A percentile compares a stretch with the other conserved stretches of the same genome.
Evolutionary conservation across 2,888 invertebrate genomes (phyloP).

Genomic region (Apamea epomidion): DNA sequence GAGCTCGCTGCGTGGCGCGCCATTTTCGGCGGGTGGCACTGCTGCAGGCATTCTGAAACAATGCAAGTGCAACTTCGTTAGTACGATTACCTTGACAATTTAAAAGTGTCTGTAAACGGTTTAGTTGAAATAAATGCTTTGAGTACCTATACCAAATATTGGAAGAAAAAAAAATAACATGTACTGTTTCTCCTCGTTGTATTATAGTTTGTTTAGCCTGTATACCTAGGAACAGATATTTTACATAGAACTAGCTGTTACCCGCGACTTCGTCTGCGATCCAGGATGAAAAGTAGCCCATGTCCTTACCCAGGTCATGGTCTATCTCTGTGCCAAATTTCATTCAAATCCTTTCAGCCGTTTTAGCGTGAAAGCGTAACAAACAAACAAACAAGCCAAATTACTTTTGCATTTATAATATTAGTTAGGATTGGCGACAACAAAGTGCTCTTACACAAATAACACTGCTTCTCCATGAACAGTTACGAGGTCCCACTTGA

Average conservation of each 20-base stretch:
- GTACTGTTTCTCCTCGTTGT: not conserved
- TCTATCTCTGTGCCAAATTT: no score
- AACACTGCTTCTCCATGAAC: not conserved
- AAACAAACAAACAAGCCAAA: no score
- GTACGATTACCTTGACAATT: not conserved
- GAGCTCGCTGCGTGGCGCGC: conserved; percentile 95
- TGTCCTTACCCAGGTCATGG: no score
- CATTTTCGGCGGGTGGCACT: conserved; percentile 91
- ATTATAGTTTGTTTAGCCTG: not conserved
- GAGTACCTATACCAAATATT: not conserved
- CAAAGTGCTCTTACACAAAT: not conserved
- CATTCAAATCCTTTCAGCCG: no score
- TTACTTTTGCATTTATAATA: no score
- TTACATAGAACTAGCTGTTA: no score
- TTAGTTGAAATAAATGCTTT: not conserved
- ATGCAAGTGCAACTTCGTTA: conserved; percentile 42
- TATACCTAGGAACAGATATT: not conserved
- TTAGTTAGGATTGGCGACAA: not conserved
- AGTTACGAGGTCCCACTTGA: not conserved
- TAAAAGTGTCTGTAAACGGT: not conserved
- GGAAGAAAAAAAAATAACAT: not conserved
- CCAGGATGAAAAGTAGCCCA: no score
- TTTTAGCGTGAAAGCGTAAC: no score
- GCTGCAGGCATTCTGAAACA: conserved; percentile 92
- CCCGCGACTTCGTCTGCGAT: no score